Percentiles rank a stretch among this genome's conserved stretches.
These are phyloP conservation scores for Nyctereutes procyonoides DNA, from an alignment of 2,113 vertebrate genomes.

Conservation along the genomic window DNA sequence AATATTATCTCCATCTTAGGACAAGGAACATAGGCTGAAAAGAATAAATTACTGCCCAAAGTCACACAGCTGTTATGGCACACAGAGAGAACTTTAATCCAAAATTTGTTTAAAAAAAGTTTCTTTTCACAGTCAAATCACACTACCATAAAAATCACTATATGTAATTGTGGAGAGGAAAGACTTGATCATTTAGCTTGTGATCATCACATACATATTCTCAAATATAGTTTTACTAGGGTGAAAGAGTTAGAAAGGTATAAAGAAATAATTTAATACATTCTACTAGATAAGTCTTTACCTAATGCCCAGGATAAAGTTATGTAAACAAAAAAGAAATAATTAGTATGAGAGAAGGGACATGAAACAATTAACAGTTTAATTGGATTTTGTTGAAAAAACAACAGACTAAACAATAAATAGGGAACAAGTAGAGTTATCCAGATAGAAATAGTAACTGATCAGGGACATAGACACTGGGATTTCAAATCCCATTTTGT, in stretches of 20 bases:
- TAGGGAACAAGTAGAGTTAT: conserved; percentile 53
- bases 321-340: conserved; percentile 63
- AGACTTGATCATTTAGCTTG: not conserved
- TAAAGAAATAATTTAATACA: conserved; percentile 48
- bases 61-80: not conserved
- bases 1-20: not conserved
- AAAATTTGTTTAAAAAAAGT: not conserved
- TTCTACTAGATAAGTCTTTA: conserved; percentile 17
- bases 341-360: conserved; percentile 71
- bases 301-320: conserved; percentile 43
- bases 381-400: conserved; percentile 72
- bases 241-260: not conserved
- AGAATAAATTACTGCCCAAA: not conserved
- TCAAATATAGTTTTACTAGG: conserved; percentile 7
- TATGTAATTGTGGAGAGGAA: not conserved
- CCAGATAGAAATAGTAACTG: conserved; percentile 64
- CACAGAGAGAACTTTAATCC: not conserved
- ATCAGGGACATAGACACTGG: conserved; percentile 45
- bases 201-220: not conserved
- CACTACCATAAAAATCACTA: conserved; percentile 25
- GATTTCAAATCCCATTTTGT: conserved; percentile 71
- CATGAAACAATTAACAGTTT: conserved; percentile 50
- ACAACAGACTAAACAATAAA: conserved; percentile 67
- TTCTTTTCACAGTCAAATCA: not conserved
- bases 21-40: not conserved